These are phyloP conservation scores for Alcedo atthis DNA, from an alignment of 2,797 vertebrate species.

Conservation along the genomic window DNA sequence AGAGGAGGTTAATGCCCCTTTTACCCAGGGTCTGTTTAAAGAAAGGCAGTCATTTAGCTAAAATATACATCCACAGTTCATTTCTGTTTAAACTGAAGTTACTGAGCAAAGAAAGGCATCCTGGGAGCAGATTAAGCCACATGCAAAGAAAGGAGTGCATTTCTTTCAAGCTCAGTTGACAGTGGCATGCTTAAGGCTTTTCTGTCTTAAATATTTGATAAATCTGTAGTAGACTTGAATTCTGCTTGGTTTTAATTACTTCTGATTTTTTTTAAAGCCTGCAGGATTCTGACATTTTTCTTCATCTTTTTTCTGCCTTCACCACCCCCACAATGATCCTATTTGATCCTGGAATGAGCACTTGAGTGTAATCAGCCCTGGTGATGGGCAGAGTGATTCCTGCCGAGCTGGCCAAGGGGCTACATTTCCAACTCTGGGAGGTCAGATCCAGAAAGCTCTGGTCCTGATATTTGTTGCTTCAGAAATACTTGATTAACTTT, in stretches of 20 bases:
- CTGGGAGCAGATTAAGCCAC: constrained; percentile 26
- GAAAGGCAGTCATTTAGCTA: neutral
- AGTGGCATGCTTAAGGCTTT: neutral
- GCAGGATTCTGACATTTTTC: neutral
- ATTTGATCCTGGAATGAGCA: neutral
- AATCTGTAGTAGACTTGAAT: constrained; percentile 9
- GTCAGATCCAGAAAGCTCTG: neutral
- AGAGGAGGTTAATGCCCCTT: constrained; percentile 22
- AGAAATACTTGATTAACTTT: constrained; percentile 14
- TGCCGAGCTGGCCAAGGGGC: neutral
- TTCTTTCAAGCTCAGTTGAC: constrained; percentile 25
- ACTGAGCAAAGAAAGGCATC: constrained; percentile 15
- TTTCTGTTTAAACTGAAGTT: constrained; percentile 53
- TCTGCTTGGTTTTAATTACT: neutral
- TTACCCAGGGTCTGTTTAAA: constrained; percentile 22
- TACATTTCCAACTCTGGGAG: neutral
- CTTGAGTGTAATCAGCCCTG: neutral
- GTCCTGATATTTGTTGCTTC: constrained; percentile 18
- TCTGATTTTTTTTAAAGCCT: constrained; percentile 30
- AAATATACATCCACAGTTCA: constrained; percentile 9
- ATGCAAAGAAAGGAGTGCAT: neutral
- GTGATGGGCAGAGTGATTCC: neutral
- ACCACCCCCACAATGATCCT: neutral
- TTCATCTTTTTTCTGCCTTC: neutral
- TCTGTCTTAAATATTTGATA: constrained; percentile 45